These are phyloP conservation scores for Nomada fucata DNA, from an alignment of 2,888 invertebrate genomes.

Conservation along the genomic window DNA sequence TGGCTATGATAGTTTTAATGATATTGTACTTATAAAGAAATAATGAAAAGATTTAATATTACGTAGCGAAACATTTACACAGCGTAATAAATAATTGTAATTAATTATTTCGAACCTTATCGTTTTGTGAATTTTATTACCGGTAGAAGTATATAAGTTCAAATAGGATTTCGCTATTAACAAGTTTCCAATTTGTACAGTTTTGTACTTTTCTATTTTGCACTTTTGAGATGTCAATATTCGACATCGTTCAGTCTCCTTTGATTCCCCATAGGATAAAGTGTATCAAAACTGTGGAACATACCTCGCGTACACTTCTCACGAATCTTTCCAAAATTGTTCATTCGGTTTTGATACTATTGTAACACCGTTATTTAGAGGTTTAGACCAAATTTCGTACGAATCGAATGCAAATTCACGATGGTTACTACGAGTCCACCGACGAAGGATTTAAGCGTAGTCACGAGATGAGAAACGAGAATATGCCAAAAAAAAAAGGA, in stretches of 20 bases:
- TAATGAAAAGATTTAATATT: conserved; percentile 7
- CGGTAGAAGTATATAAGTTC: background rate
- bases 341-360: background rate
- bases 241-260: background rate
- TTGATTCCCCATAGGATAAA: conserved; percentile 25
- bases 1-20: conserved; percentile 30
- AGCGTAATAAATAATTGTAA: background rate
- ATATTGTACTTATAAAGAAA: background rate
- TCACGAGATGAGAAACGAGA: conserved; percentile 27
- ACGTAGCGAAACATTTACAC: background rate
- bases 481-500: conserved; percentile 55
- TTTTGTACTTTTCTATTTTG: background rate
- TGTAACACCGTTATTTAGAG: background rate
- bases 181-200: background rate
- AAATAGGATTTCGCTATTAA: background rate
- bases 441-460: conserved; percentile 37
- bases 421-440: conserved; percentile 47
- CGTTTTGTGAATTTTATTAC: background rate
- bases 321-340: background rate
- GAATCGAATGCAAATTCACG: conserved; percentile 31
- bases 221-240: background rate
- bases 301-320: conserved; percentile 61
- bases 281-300: conserved; percentile 50
- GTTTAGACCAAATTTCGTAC: background rate
- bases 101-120: background rate